Evolutionary conservation across 1,140 invertebrate species (phyloP), one percentile per base, ranked within the genome.

Genomic region (Venustaconcha ellipsiformis): DNA sequence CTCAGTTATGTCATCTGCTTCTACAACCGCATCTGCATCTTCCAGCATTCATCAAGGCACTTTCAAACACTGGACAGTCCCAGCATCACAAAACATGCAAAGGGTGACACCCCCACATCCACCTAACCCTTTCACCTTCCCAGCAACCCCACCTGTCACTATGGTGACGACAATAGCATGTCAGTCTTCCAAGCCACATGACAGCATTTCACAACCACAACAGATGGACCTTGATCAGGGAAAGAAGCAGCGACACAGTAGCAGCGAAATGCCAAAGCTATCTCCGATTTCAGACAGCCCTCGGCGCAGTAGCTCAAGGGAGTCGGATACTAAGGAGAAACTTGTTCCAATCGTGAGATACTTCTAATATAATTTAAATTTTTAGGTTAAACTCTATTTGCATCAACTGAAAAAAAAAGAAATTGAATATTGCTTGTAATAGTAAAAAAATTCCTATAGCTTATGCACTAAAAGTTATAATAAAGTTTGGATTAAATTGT

Each of bases 121-220:
- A 67, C 20, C 65, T n/a, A 77, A 77, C 65, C 75, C 75, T 26
- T 77, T 77, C 59, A 77, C 75, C 14, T 77, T 77, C 58, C 75
- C 75, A 55, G 75, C 75, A 57, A 77, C 75, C 60, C 75, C 75
- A 26, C 75, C 75, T 48, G 70, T 60, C 17, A 67, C 75, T 56
- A 17, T 77, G 57, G 58, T 66, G n/a, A 17, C 26, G 15, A 30
- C 20, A 66, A 30, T 30, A 20, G 20, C 64, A n/a, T 30, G 12
- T 66, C 26, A 66, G 14, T 66, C 15, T 66, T 15, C 20, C 64
- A 66, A 30, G 18, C 26, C 73, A 59, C 69, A 75, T 75, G 73
- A 75, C 73, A 57, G 30, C 64, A 20, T 23, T 67, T 14, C 17
- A 20, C 55, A 70, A 37, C 66, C n/a, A 48, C 56, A 48, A 59